These are phyloP conservation scores for Datnioides undecimradiatus DNA, from an alignment of 2,113 vertebrate genomes.

Conservation along the genomic window DNA sequence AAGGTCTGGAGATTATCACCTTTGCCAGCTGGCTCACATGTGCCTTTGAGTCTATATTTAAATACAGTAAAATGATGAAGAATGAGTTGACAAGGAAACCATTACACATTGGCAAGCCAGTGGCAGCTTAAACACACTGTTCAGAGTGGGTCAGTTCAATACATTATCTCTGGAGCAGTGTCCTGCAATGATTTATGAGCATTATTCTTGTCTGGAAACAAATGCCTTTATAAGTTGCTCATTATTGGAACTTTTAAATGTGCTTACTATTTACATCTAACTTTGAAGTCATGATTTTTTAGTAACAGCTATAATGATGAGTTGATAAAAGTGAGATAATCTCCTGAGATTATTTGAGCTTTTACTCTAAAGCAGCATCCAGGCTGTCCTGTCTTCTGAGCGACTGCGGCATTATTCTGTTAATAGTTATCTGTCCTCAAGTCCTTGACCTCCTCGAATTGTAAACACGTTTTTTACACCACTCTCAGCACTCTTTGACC, in stretches of 20 bases:
- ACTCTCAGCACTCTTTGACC: constrained; percentile 90
- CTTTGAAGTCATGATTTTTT: neutral
- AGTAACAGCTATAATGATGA: constrained; percentile 6
- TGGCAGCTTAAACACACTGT: constrained; percentile 44
- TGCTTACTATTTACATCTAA: neutral
- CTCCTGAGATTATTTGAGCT: constrained; percentile 20
- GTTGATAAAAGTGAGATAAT: constrained; percentile 29
- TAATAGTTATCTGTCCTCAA: constrained; percentile 96
- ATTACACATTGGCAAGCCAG: constrained; percentile 71
- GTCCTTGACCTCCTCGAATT: constrained; percentile 95
- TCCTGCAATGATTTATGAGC: neutral
- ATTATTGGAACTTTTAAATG: neutral
- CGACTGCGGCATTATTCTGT: constrained; percentile 90
- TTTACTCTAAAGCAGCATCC: constrained; percentile 21
- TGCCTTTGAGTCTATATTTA: constrained; percentile 80
- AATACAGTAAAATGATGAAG: constrained; percentile 76
- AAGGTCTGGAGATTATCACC: constrained; percentile 85
- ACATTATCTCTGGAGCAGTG: neutral
- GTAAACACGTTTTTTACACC: constrained; percentile 92
- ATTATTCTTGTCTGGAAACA: neutral
- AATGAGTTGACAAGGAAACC: constrained; percentile 61
- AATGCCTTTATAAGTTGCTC: neutral
- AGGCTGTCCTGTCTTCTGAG: constrained; percentile 81
- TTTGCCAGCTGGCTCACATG: constrained; percentile 77
- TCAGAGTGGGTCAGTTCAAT: constrained; percentile 35